Percentiles rank a stretch among this genome's conserved stretches.
Conservation (phyloP, 2,797 vertebrate species). For the Pterois miles region DNA sequence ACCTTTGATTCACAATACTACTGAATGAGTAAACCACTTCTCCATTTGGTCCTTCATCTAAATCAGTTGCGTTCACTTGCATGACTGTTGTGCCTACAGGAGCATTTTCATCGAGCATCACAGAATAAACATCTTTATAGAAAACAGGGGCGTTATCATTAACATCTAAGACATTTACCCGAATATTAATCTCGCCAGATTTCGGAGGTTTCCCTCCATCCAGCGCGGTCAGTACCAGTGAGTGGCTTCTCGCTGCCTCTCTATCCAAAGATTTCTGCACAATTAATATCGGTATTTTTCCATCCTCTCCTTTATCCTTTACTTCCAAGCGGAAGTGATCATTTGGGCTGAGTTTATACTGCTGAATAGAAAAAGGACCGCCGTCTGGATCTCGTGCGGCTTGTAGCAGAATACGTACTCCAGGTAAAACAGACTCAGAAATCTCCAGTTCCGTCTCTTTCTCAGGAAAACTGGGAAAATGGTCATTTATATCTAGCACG, state of each 20-base stretch:
- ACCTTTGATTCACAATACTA: not conserved
- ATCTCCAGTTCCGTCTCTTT: conserved; percentile 55
- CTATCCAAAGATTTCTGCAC: conserved; percentile 71
- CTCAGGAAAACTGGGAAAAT: conserved; percentile 67
- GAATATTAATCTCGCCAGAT: conserved; percentile 28
- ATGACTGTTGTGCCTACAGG: conserved; percentile 40
- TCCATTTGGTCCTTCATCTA: conserved; percentile 50
- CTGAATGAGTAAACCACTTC: conserved; percentile 53
- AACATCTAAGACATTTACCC: conserved; percentile 64
- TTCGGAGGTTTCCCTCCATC: conserved; percentile 71
- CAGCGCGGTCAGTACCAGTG: conserved; percentile 54
- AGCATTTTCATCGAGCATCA: conserved; percentile 58
- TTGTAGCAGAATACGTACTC: conserved; percentile 57
- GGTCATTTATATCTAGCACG: conserved; percentile 83
- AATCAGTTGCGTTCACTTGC: conserved; percentile 64
- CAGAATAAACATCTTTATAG: conserved; percentile 46
- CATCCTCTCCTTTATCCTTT: conserved; percentile 59
- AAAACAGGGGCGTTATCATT: conserved; percentile 76
- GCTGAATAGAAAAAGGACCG: conserved; percentile 51
- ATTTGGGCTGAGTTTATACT: conserved; percentile 65
- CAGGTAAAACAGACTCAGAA: conserved; percentile 64
- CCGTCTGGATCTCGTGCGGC: conserved; percentile 56
- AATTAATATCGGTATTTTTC: conserved; percentile 72
- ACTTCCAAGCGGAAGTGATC: conserved; percentile 73
- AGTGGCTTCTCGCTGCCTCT: conserved; percentile 27